phyloP scores from a whole-genome alignment of 2,113 vertebrate genomes.

The Delphinapterus leucas region DNA sequence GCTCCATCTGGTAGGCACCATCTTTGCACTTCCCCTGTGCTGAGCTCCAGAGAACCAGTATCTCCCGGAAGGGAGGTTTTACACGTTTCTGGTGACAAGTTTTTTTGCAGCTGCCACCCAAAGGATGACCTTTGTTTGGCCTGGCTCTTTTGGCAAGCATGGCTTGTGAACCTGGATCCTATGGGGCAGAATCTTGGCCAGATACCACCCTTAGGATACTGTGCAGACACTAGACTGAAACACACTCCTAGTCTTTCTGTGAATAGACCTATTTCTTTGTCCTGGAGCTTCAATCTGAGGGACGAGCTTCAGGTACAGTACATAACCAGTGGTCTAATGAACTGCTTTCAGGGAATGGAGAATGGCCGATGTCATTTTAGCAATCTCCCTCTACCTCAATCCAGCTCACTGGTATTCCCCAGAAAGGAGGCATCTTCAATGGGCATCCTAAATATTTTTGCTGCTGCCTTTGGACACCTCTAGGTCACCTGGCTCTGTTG shows the following conservation, averaged over 20 bases:
- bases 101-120: background rate
- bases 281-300: background rate
- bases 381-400: background rate
- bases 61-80: background rate
- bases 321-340: background rate
- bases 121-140: background rate
- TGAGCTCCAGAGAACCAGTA: background rate
- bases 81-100: background rate
- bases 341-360: background rate
- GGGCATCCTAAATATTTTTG: background rate
- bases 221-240: background rate
- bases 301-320: background rate
- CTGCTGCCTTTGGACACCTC: background rate
- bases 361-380: background rate
- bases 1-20: background rate
- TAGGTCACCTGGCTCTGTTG: background rate
- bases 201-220: background rate
- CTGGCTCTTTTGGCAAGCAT: background rate
- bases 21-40: background rate
- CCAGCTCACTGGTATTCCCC: background rate
- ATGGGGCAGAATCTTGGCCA: background rate
- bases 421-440: background rate
- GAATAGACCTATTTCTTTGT: background rate
- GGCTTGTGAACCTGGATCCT: background rate
- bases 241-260: background rate